Percentiles rank a stretch among this genome's conserved stretches.
Evolutionary conservation across 2,888 invertebrate genomes (phyloP).

Genomic region (Volucella inflata): DNA sequence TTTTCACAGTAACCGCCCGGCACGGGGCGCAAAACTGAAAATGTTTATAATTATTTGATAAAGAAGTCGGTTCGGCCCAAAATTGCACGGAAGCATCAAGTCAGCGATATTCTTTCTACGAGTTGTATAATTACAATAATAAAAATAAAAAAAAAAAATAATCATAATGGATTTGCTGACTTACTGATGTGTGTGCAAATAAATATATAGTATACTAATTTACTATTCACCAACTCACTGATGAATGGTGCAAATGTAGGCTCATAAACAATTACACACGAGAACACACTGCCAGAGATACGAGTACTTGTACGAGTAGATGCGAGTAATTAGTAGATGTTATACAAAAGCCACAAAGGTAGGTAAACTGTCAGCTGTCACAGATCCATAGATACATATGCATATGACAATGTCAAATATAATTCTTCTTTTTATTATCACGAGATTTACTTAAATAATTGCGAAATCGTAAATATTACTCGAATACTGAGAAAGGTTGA

Average conservation of each 20-base stretch:
- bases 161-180: slow-evolving; percentile 46
- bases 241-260: slow-evolving; percentile 31
- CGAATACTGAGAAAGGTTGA: background rate
- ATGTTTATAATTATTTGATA: slow-evolving; percentile 52
- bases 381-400: slow-evolving; percentile 43
- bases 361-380: slow-evolving; percentile 35
- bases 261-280: slow-evolving; percentile 26
- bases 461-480: slow-evolving; percentile 34
- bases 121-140: slow-evolving; percentile 56
- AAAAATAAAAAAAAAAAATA: slow-evolving; percentile 38
- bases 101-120: slow-evolving; percentile 50
- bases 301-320: background rate
- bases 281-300: background rate
- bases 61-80: slow-evolving; percentile 59
- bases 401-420: slow-evolving; percentile 68
- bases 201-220: slow-evolving; percentile 39
- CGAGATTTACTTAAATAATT: slow-evolving; percentile 55
- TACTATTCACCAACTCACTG: slow-evolving; percentile 34
- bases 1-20: background rate
- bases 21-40: slow-evolving; percentile 30
- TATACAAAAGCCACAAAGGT: too few relatives aligned
- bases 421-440: slow-evolving; percentile 57
- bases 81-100: slow-evolving; percentile 66
- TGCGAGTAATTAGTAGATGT: background rate
- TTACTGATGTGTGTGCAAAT: slow-evolving; percentile 61